Percentiles rank a stretch among this genome's conserved stretches.
phyloP scores from a whole-genome alignment of 2,888 invertebrate genomes.

The Opisthograptis luteolata region DNA sequence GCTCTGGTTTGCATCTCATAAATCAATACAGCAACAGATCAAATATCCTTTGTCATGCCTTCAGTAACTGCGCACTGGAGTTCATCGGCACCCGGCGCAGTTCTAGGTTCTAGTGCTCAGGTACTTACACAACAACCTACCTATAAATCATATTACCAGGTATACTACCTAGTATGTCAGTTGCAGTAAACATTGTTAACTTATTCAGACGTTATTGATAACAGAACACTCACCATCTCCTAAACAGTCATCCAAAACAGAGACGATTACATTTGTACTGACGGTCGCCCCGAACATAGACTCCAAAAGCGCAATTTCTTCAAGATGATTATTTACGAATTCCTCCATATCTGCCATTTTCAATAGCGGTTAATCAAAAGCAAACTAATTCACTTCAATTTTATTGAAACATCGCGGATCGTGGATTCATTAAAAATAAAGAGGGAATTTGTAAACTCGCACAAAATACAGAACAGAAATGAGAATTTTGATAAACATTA shows the following conservation, averaged over 20 bases:
- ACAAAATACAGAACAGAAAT: too few species aligned
- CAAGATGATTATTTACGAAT: conserved; percentile 34
- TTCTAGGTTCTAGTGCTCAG: too few species aligned
- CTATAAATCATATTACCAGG: too few species aligned
- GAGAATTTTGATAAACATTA: too few species aligned
- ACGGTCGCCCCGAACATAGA: conserved; percentile 65
- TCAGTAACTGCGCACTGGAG: conserved; percentile 30
- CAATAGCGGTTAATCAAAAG: not conserved
- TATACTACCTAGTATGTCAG: not conserved
- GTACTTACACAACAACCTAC: not conserved
- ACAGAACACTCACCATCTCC: conserved; percentile 67
- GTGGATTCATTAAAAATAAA: too few species aligned
- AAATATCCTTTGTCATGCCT: not conserved
- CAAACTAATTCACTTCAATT: not conserved
- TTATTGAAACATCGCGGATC: too few species aligned
- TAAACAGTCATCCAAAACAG: conserved; percentile 64
- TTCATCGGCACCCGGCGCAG: conserved; percentile 11
- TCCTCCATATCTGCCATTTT: conserved; percentile 6
- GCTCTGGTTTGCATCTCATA: conserved; percentile 9
- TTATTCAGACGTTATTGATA: not conserved
- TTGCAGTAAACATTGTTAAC: not conserved
- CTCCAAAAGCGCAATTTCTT: conserved; percentile 56
- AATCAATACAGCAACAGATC: conserved; percentile 26
- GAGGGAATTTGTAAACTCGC: too few species aligned
- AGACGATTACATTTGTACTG: conserved; percentile 57